phyloP scores from a whole-genome alignment of 2,888 invertebrate genomes.

The Listrodromus nycthemerus region DNA sequence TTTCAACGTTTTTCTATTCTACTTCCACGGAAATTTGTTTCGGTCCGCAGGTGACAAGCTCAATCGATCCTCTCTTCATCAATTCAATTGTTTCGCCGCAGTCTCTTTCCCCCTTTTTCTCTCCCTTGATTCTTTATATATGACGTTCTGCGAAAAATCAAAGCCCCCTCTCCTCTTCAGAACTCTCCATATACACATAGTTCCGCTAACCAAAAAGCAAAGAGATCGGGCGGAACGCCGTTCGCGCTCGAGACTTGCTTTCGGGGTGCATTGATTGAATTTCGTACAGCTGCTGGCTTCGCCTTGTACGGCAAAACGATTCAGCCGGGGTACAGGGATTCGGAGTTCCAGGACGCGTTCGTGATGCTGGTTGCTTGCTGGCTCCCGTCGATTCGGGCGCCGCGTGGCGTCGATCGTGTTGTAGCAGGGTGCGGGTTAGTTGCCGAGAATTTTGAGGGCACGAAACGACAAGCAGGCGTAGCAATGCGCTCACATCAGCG shows the following conservation, averaged over 20 bases:
- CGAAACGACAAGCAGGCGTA: slow-evolving; percentile 32
- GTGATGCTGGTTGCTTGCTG: slow-evolving; percentile 36
- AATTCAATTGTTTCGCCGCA: neutral
- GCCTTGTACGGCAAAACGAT: slow-evolving; percentile 54
- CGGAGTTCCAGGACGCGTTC: slow-evolving; percentile 66
- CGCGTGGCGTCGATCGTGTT: neutral
- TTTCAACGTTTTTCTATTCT: neutral
- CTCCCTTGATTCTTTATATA: neutral
- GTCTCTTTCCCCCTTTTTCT: neutral
- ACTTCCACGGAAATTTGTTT: neutral
- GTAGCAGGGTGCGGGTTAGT: slow-evolving; percentile 34
- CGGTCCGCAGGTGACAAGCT: neutral
- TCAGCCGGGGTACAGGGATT: slow-evolving; percentile 63
- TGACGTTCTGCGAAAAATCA: slow-evolving; percentile 2
- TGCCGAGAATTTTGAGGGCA: slow-evolving; percentile 39
- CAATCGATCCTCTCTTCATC: neutral
- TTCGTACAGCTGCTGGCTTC: slow-evolving; percentile 70
- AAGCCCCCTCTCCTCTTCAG: neutral
- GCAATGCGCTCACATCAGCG: slow-evolving; percentile 48
- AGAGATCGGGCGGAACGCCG: slow-evolving; percentile 31
- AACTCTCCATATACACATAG: neutral
- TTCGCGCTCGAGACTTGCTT: slow-evolving; percentile 69
- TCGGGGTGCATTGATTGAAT: slow-evolving; percentile 78
- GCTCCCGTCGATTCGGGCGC: slow-evolving; percentile 29
- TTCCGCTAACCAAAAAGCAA: slow-evolving; percentile 13